A percentile compares a stretch with the other conserved stretches of the same genome.
phyloP scores from a whole-genome alignment of 2,797 vertebrate genomes.

The Phyllotis vaccarum region DNA sequence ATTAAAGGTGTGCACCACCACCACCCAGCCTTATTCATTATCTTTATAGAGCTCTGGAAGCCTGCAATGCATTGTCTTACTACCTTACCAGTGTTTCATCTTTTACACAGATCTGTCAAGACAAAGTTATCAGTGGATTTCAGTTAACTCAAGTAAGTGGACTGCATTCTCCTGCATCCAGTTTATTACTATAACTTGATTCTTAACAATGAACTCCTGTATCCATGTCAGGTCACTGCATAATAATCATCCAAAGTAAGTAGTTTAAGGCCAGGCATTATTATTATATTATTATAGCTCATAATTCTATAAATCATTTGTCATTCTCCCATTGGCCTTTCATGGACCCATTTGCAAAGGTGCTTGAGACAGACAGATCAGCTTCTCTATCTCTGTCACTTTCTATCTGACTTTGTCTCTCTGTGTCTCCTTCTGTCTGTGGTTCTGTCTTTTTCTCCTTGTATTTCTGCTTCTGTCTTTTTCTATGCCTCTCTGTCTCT shows the following conservation, averaged over 20 bases:
- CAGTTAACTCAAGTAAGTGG: not conserved
- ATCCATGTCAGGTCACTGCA: not conserved
- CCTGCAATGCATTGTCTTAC: not conserved
- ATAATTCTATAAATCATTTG: not conserved
- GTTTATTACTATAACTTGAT: not conserved
- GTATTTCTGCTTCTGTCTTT: not conserved
- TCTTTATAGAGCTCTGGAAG: not conserved
- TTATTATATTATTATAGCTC: not conserved
- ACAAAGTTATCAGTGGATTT: not conserved
- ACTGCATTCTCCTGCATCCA: not conserved
- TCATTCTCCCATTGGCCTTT: not conserved
- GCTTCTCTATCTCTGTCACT: not conserved
- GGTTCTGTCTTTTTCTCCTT: too few species aligned
- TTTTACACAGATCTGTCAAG: constrained; percentile 1
- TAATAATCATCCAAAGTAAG: not conserved
- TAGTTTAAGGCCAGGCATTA: not conserved
- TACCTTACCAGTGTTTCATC: not conserved
- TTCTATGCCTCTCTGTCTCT: not conserved
- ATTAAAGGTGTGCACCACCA: too few species aligned
- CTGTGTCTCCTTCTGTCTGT: too few species aligned
- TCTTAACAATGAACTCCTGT: not conserved
- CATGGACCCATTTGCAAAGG: not conserved
- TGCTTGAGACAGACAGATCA: not conserved
- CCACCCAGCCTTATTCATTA: too few species aligned
- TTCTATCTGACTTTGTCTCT: not conserved